Base-by-base conservation (phyloP, 2,888 invertebrate genomes). In the Xylocampa areola region DNA sequence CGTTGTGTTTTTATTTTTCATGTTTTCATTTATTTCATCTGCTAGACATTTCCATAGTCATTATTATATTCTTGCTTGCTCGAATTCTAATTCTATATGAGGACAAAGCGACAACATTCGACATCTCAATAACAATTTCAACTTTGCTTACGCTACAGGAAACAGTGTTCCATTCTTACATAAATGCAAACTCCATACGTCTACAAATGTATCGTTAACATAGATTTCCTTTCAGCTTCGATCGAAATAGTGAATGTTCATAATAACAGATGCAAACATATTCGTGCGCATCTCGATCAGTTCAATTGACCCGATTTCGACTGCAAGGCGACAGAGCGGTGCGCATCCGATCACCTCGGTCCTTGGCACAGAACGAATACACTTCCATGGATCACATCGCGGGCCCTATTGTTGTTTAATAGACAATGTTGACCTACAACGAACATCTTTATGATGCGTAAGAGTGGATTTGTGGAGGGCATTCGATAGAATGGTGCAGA, bases 331-430 rank as follows among this genome's bases (percentile, higher is more conserved):
- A 90, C 90, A 88, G 86, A 82, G 66, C 66, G 73, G 76, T 75
- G 73, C 70, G 81, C 87, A 89, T 89, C 89, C 86, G 82, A 87
- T 89, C 88, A 74, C 86, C 70, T 69, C 65, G 63, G 88, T 89
- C 92, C 92, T 92, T 92, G 92, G 88, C 91, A 90, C 85, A 76
- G 81, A 85, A 85, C 79, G 76, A 77, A 74, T 77, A 67, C 63
- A 70, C 65, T 86, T 85, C 87, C 88, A 87, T 78, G 87, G 87
- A 87, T 87, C 86, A 88, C 84, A 85, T 87, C 81, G 83, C 84
- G 81, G 52, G 79, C 73, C 76, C 88, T 84, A 89, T 89, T 91
- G 90, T 90, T 82, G 85, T 84, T 82, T 80, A 79, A 82, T 86
- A 84, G 82, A 83, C 81, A 81, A 79, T 77, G 84, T 79, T 85